These are phyloP conservation scores for Numenius phaeopus DNA, from an alignment of 2,797 vertebrate species.

Conservation along the genomic window DNA sequence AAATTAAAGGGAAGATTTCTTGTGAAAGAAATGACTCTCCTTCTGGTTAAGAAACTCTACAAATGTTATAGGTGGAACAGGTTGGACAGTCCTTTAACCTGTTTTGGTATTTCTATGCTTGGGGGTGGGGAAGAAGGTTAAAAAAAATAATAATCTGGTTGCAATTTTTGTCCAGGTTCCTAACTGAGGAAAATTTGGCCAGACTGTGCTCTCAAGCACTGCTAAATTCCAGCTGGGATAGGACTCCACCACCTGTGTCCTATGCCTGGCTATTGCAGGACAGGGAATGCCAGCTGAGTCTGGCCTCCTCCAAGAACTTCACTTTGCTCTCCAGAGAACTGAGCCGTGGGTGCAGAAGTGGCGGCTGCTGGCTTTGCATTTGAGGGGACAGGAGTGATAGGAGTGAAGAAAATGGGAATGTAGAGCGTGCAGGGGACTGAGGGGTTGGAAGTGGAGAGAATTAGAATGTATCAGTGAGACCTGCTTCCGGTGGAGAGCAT, in stretches of 20 bases:
- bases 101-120: not conserved
- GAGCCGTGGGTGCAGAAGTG: not conserved
- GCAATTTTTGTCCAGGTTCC: not conserved
- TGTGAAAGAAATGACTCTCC: not conserved
- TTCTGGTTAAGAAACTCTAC: not conserved
- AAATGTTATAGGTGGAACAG: not conserved
- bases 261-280: not conserved
- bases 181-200: not conserved
- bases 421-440: not conserved
- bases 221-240: not conserved
- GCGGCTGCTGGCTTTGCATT: not conserved
- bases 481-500: not conserved
- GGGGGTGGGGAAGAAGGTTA: too few relatives aligned
- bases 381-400: not conserved
- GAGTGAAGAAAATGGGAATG: not conserved
- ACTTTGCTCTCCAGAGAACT: not conserved
- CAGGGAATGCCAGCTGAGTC: fast-evolving
- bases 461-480: not conserved
- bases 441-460: not conserved
- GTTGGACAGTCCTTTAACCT: not conserved
- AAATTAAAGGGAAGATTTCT: not conserved
- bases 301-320: not conserved
- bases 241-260: not conserved
- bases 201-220: not conserved
- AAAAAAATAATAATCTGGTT: not conserved